These are phyloP conservation scores for Pseudopodoces humilis DNA, from an alignment of 2,113 vertebrate species.

Conservation along the genomic window DNA sequence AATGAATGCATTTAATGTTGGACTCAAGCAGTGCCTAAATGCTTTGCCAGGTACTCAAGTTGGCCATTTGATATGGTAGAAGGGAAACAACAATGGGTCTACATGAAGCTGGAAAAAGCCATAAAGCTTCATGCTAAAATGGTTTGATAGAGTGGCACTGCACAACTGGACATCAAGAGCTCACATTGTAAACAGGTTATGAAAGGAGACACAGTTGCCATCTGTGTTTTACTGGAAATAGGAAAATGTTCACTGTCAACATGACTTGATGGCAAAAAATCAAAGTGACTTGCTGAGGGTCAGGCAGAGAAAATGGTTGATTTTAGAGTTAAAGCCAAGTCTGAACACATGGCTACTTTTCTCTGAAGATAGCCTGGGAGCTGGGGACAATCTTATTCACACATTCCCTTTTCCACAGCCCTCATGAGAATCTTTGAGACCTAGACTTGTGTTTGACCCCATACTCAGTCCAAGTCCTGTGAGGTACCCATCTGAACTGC, in stretches of 20 bases:
- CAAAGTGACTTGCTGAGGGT: not conserved
- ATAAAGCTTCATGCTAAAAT: not conserved
- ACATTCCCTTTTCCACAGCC: not conserved
- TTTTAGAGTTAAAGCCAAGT: not conserved
- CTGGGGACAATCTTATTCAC: not conserved
- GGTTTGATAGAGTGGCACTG: not conserved
- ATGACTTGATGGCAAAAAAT: conserved; percentile 4
- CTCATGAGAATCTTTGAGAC: not conserved
- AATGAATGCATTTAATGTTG: not conserved
- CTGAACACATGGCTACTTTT: not conserved
- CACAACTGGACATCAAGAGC: not conserved
- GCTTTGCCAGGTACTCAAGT: not conserved
- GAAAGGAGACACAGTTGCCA: not conserved
- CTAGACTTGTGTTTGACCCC: not conserved
- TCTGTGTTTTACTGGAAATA: not conserved
- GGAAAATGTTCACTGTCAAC: not conserved
- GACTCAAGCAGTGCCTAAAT: not conserved
- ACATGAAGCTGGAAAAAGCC: not conserved
- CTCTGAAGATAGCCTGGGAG: not conserved
- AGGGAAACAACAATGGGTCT: not conserved
- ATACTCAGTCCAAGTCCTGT: not conserved
- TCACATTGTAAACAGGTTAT: not conserved
- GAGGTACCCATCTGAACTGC: fast-evolving
- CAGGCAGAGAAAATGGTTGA: not conserved
- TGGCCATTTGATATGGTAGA: fast-evolving